phyloP scores from a whole-genome alignment of 1,140 invertebrate genomes.

The Chironomus tepperi region DNA sequence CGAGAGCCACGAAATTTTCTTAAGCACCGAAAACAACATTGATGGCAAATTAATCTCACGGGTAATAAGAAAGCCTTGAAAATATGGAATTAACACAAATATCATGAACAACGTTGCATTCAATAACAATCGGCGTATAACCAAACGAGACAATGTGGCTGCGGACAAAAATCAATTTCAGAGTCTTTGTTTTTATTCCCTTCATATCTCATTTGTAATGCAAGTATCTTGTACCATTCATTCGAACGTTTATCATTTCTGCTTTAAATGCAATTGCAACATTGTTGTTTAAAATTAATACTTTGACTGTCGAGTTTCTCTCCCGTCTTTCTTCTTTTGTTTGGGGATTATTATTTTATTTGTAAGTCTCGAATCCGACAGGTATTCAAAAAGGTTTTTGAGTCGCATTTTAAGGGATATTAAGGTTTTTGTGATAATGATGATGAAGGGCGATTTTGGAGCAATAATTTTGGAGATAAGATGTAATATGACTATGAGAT shows the following conservation, averaged over 20 bases:
- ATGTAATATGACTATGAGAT: no score
- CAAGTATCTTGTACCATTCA: not conserved
- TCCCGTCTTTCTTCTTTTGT: not conserved
- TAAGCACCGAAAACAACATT: not conserved
- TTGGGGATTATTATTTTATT: no score
- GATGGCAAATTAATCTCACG: not conserved
- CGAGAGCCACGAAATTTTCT: not conserved
- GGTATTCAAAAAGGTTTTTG: no score
- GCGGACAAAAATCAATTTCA: not conserved
- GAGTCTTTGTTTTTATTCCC: not conserved
- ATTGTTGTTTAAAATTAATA: not conserved
- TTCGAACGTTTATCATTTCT: not conserved
- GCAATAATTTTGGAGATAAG: no score
- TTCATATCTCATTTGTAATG: not conserved
- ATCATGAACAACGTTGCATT: not conserved
- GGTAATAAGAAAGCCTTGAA: not conserved
- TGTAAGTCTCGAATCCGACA: no score
- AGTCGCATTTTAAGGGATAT: no score
- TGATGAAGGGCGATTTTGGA: not conserved
- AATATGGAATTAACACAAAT: not conserved
- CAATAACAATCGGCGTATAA: no score
- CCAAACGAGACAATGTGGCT: not conserved
- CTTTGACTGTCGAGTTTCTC: not conserved
- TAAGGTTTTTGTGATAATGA: no score
- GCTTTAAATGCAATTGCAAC: not conserved